These are phyloP conservation scores for Vulpes lagopus DNA, from an alignment of 2,113 vertebrate species.

Conservation along the genomic window DNA sequence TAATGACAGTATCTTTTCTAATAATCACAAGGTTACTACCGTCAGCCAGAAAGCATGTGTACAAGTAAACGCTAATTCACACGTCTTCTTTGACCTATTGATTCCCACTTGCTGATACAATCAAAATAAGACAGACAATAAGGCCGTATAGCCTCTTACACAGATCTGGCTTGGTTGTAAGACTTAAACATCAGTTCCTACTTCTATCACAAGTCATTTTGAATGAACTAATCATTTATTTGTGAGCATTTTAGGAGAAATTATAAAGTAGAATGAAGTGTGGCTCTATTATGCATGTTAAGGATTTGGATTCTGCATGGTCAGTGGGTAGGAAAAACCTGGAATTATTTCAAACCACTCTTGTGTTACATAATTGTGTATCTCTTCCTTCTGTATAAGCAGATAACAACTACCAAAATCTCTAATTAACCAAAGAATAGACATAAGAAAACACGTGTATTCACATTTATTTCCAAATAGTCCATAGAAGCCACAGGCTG, in stretches of 20 bases:
- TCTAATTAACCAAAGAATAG: slow-evolving; percentile 50
- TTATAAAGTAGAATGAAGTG: slow-evolving; percentile 70
- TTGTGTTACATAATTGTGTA: slow-evolving; percentile 54
- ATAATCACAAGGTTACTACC: background rate
- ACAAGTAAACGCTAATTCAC: background rate
- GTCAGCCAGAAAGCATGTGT: background rate
- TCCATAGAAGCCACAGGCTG: background rate
- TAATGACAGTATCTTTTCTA: background rate
- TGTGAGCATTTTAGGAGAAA: slow-evolving; percentile 62
- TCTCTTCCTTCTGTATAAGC: slow-evolving; percentile 31
- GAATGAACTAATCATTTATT: slow-evolving; percentile 47
- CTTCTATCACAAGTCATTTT: slow-evolving; percentile 53
- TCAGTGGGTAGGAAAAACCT: slow-evolving; percentile 59
- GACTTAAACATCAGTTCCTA: slow-evolving; percentile 41
- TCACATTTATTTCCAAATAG: slow-evolving; percentile 9
- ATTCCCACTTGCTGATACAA: slow-evolving; percentile 19
- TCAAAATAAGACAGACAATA: slow-evolving; percentile 55
- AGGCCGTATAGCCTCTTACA: background rate
- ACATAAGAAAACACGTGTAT: background rate
- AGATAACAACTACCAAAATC: slow-evolving; percentile 51
- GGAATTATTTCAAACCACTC: slow-evolving; percentile 62
- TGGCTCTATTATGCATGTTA: slow-evolving; percentile 64
- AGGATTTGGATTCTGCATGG: slow-evolving; percentile 64
- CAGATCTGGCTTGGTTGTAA: slow-evolving; percentile 41
- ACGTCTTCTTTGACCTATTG: slow-evolving; percentile 7